Evolutionary conservation across 1,140 invertebrate species (phyloP), one percentile per base, ranked within the genome.

Genomic region (Ceratina japonica): DNA sequence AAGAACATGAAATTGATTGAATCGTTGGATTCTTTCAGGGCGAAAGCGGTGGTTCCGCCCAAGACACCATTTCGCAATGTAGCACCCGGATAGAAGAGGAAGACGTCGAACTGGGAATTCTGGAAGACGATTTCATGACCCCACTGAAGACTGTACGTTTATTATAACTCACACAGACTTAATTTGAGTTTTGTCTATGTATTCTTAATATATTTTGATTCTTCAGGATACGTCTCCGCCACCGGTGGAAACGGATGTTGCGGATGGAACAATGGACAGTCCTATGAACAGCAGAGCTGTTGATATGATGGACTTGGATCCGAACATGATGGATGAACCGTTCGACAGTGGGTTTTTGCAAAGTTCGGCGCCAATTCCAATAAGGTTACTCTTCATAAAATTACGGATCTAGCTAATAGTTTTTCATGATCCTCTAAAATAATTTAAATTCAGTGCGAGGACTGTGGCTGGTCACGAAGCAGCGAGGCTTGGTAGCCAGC

Each of bases 401-500:
- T 37, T 37, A 66, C 0, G 16, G 12, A 27, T 27, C 12, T 13
- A 3, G 22, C 18, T 4, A n/a, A 31, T 8, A 44, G 37, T 10
- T 44, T 44, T 10, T 44, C 37, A 44, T 44, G 0, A 44, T 44
- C 13, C 51, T 65, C 18, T 27, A n/a, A 69, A 54, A 54, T 54
- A 27, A 24, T 20, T 56, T 18, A 16, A 56, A 56, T 56, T 20
- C 52, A 94, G 92, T 87, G 92, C 93, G 83, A 95, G 96, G 90
- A 96, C 96, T 18, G 95, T 96, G 20, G 94, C 95, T 76, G 96
- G 96, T 0, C 95, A 96, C 81, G 96, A 96, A 92, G 96, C 95
- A n/a, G 94, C 94, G 68, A 93, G 95, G 51, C 91, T 96, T 24
- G 95, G 94, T 58, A 95, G 95, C 80, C 95, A 96, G 89, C 90